Base-by-base conservation (phyloP, 2,113 vertebrate genomes). In the Tor tambroides region DNA sequence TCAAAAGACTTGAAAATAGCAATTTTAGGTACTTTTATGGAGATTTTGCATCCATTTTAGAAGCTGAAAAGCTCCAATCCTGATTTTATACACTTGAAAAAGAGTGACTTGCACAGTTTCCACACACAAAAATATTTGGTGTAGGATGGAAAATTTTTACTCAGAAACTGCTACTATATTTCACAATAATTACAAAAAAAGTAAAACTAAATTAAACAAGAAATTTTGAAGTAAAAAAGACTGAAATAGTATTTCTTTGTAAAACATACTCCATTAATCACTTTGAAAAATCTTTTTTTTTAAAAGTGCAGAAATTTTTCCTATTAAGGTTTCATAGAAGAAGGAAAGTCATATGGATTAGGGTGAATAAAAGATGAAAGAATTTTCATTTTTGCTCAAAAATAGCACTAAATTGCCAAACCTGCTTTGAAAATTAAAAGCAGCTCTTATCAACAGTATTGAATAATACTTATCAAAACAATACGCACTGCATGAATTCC, bases 391-490 rank as follows among this genome's bases (percentile, higher is more conserved):
- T 26, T 75, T 75, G 12, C 23, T 49, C 15, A 28, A 51, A 19
- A 77, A 49, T 43, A n/a, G 67, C 14, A 1, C 30, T 41, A n/a
- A 74, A 74, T 19, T 41, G 10, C 7, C 35, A 77, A 32, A 80
- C 17, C 56, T 4, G 28, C 83, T 77, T 10, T 30, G 72, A 30
- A 61, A 85, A 46, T 85, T 17, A 49, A 65, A 77, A 65, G 30
- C 69, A 88, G 46, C 19, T 65, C 46, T 82, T 69, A 56, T 51
- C 21, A 65, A 14, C 19, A 2, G 6, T 56, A 32, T 80, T 71
- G 21, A 35, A 38, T 69, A 61, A 23, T 35, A 17, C 17, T 78
- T 14, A 77, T 43, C 51, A 74, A 10, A 43, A 3, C 41, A 46
- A 67, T 14, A 72, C 43, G 26, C 65, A 19, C 12, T 43, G 21